Evolutionary conservation across 2,797 vertebrate genomes (phyloP).

Genomic region (Syndactyla subalaris): DNA sequence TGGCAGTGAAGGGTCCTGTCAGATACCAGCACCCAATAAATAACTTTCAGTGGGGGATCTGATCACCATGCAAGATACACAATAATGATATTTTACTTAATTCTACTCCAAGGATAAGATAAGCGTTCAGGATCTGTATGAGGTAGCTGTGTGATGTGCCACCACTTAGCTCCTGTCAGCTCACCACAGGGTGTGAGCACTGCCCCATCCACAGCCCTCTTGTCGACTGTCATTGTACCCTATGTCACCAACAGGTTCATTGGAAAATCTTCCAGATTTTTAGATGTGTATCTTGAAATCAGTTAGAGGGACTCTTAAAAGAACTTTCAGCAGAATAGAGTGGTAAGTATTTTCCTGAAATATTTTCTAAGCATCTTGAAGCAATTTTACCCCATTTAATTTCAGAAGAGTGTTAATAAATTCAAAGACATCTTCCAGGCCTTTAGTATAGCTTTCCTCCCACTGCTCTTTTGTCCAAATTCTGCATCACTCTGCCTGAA

Average conservation of each 20-base stretch:
- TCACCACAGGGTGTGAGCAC: neutral
- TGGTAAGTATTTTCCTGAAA: neutral
- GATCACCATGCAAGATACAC: neutral
- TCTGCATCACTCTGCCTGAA: neutral
- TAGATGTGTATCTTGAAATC: neutral
- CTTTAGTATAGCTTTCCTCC: neutral
- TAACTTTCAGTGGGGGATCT: neutral
- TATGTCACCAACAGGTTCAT: fast-evolving
- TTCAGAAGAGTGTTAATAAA: neutral
- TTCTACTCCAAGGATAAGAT: neutral
- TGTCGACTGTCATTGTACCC: neutral
- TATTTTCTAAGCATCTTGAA: neutral
- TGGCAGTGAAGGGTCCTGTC: neutral
- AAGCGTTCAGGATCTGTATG: neutral
- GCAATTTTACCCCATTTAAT: neutral
- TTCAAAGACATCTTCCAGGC: neutral
- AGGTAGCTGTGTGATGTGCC: neutral
- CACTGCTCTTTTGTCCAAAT: neutral
- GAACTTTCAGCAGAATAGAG: neutral
- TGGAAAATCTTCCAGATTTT: neutral
- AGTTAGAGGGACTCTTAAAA: neutral
- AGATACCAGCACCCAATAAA: neutral
- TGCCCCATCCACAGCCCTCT: neutral
- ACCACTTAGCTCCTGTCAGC: neutral
- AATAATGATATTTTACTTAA: neutral